Evolutionary conservation across 2,113 vertebrate species (phyloP), one percentile per base, ranked within the genome.

Genomic region (Cervus canadensis): DNA sequence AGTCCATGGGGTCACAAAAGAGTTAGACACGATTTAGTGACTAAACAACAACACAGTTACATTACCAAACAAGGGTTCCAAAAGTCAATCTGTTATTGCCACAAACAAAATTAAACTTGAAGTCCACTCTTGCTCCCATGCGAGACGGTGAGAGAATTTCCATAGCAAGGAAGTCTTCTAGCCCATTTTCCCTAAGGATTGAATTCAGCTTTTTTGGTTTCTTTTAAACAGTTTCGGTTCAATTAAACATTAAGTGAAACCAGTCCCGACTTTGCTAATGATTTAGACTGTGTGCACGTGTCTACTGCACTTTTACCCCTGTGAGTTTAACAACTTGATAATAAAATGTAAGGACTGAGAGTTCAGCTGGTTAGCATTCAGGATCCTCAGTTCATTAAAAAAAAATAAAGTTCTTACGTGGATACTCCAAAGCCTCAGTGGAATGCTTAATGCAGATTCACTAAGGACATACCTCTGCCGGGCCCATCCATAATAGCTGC

Each of bases 91-190:
- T 67, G 60, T 62, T 87, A 91, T 82, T 56, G 7, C 33, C 21
- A 64, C 62, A 95, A 74, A 87, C n/a, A 91, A 93, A 97, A 87
- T 81, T 76, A 94, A 94, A 60, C 76, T 85, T 67, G 17, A 84
- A 94, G n/a, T 78, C 78, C 23, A 85, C 6, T 43, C 50, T 95
- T 59, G 14, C 19, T 92, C 36, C 92, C 92, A 48, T 23, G 33
- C 16, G 19, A 91, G 74, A 28, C 64, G 33, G 2, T 64, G 56
- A 93, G 89, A 95, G 21, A 96, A 87, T 94, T 81, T 93, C 78
- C 57, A 57, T n/a, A 78, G 23, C 88, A 56, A 48, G 33, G 30
- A 67, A 84, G 7, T 81, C n/a, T 86, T 56, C 40, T 67, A 15
- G 28, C 40, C n/a, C 36, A 90, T 91, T 94, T 85, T 89, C 91